phyloP scores from a whole-genome alignment of 2,888 invertebrate species.

The Amphipyra berbera region DNA sequence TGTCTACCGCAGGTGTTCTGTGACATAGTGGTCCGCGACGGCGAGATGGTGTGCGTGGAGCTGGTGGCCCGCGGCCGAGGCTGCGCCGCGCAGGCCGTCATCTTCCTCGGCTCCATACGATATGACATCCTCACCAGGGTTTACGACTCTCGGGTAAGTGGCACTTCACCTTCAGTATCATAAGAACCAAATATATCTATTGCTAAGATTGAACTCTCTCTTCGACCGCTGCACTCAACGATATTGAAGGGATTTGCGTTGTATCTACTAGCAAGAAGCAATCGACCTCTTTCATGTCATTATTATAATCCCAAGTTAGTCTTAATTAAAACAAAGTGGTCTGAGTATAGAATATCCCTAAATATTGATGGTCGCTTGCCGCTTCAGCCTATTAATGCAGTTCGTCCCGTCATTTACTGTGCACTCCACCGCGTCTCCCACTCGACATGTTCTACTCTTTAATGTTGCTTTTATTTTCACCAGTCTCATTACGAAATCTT shows the following conservation, averaged over 20 bases:
- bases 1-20: constrained; percentile 92
- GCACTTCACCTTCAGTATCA: no score
- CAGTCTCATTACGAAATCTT: constrained; percentile 6
- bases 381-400: not conserved
- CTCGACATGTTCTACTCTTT: no score
- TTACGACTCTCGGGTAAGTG: constrained; percentile 97
- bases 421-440: no score
- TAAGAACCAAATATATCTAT: no score
- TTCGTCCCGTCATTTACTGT: not conserved
- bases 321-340: not conserved
- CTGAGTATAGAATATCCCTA: not conserved
- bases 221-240: not conserved
- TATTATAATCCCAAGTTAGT: not conserved
- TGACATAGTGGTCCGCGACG: constrained; percentile 98
- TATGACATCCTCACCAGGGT: constrained; percentile 99
- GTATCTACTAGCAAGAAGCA: not conserved
- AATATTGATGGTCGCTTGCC: not conserved
- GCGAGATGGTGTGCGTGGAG: constrained; percentile 99
- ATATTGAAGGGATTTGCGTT: not conserved
- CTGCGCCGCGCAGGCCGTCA: constrained; percentile 96
- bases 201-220: no score
- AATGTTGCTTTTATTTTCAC: not conserved
- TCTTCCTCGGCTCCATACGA: constrained; percentile 99
- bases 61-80: constrained; percentile 97
- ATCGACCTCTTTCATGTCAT: not conserved